Evolutionary conservation across 1,140 invertebrate species (phyloP).

Genomic region (Pinna nobilis): DNA sequence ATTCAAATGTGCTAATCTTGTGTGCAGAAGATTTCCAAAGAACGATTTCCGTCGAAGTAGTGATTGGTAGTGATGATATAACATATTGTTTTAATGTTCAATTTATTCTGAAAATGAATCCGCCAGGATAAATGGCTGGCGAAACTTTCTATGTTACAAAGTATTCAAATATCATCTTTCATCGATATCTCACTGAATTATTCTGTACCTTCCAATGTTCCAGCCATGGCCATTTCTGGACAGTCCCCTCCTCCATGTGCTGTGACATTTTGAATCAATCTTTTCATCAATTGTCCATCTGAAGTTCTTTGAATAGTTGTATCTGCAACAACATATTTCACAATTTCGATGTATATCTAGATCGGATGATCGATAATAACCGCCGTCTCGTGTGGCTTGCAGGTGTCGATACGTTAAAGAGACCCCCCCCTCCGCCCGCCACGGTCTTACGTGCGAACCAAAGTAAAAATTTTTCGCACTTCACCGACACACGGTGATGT

Average conservation of each 20-base stretch:
- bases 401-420: too few species aligned
- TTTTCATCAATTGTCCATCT: conserved; percentile 17
- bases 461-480: not conserved
- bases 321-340: not conserved
- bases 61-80: not conserved
- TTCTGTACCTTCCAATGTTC: conserved; percentile 1
- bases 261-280: not conserved
- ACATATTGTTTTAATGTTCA: not conserved
- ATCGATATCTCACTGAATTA: not conserved
- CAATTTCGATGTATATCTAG: not conserved
- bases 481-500: not conserved
- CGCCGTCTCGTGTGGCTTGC: too few species aligned
- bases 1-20: too few species aligned
- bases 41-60: not conserved
- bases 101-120: not conserved
- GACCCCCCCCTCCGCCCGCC: too few species aligned
- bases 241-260: conserved; percentile 25
- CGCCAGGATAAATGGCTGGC: not conserved
- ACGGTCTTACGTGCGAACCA: too few species aligned
- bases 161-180: not conserved
- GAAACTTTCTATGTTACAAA: not conserved
- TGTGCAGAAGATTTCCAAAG: not conserved
- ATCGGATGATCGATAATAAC: too few species aligned
- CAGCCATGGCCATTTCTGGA: conserved; percentile 27
- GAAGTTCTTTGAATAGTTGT: not conserved